Evolutionary conservation across 2,797 vertebrate species (phyloP), one percentile per base, ranked within the genome.

Genomic region (Notoglanidium macrostoma): DNA sequence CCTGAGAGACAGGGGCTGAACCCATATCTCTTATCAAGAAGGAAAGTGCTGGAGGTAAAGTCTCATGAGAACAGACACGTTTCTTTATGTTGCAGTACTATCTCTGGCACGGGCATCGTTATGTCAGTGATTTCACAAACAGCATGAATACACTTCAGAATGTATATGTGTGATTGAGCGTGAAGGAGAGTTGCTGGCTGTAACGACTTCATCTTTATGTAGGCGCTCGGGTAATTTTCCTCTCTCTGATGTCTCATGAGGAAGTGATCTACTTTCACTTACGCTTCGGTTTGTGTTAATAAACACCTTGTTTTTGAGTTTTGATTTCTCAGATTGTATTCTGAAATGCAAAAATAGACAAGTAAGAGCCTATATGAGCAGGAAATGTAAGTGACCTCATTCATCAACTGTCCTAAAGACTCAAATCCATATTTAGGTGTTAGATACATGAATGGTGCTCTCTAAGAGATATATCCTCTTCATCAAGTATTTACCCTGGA

Each of bases 311-410:
- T 61, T 82, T 63, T 51, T 23, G 17, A 35, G 11, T 26, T 61
- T 61, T 23, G 2, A 19, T 54, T 70, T 9, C 74, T 86, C 61
- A n/a, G 21, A 17, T 19, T 5, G 6, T 59, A 61, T 46, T 19
- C 54, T 17, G 19, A 72, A 61, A 80, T 4, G n/a, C 90, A 74
- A 88, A 90, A 89, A 91, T 88, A 81, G 86, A 85, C 83, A 81
- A 44, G 55, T 12, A 59, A 40, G 19, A 5, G 6, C n/a, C 14
- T 44, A 63, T 26, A 12, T 12, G 78, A 29, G 61, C n/a, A 93
- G 93, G 93, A 95, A 96, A 95, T 90, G 85, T 94, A 93, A 94
- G 94, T 94, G 95, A 92, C 46, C 63, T 83, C 46, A 12, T 67
- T 54, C 63, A n/a, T 51, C 10, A 10, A 57, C 77, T 14, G 19